Conservation (phyloP, 2,888 invertebrate species). For the Sarcophaga rosellei region DNA sequence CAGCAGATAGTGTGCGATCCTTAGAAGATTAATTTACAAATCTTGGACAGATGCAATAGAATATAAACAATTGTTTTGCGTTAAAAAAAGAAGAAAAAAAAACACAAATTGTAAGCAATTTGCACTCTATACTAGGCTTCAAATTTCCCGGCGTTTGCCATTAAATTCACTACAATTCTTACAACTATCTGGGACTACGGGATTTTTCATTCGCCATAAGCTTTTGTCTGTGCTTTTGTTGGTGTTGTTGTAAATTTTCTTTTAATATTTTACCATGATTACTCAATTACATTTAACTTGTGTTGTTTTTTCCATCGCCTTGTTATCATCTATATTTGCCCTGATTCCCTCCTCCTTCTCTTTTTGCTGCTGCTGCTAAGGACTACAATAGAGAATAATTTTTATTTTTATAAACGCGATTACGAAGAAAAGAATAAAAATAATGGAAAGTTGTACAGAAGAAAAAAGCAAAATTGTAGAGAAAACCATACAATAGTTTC, state of each 20-base stretch:
- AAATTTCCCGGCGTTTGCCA: neutral
- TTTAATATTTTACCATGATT: slow-evolving; percentile 55
- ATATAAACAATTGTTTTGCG: neutral
- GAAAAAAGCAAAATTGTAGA: neutral
- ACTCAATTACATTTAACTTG: slow-evolving; percentile 65
- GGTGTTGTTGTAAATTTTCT: neutral
- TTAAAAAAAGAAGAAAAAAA: neutral
- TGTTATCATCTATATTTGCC: neutral
- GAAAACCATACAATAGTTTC: too few relatives aligned
- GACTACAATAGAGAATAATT: slow-evolving; percentile 50
- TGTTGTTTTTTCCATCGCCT: slow-evolving; percentile 42
- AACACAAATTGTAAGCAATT: neutral
- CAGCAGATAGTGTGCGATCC: too few relatives aligned
- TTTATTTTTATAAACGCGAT: slow-evolving; percentile 52
- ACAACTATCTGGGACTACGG: neutral
- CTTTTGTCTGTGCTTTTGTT: neutral
- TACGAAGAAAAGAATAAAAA: slow-evolving; percentile 29
- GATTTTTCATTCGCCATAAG: neutral
- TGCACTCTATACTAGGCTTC: slow-evolving; percentile 8
- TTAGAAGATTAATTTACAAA: slow-evolving; percentile 16
- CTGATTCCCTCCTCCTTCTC: too few relatives aligned
- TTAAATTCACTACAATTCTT: neutral
- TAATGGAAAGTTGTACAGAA: slow-evolving; percentile 9
- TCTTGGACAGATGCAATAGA: slow-evolving; percentile 63
- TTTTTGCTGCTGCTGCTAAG: too few relatives aligned